Percentiles rank a stretch among this genome's conserved stretches.
Conservation (phyloP, 2,888 invertebrate species). For the Eristalis pertinax region DNA sequence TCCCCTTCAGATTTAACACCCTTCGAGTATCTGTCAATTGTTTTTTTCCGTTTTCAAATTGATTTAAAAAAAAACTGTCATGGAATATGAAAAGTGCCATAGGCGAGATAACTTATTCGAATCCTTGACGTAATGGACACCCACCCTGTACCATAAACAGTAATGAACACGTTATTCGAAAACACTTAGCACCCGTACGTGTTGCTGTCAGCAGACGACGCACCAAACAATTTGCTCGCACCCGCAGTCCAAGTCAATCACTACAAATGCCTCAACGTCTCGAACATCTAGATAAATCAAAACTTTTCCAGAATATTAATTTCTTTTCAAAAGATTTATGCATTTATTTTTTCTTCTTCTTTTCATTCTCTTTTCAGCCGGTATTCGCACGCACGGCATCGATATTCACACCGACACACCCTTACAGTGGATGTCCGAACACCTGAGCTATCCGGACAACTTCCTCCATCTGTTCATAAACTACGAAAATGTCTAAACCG, state of each 20-base stretch:
- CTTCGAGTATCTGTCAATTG: neutral
- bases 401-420: slow-evolving; percentile 93
- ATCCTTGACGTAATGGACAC: slow-evolving; percentile 34
- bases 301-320: slow-evolving; percentile 69
- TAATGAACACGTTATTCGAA: slow-evolving; percentile 35
- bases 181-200: slow-evolving; percentile 25
- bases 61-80: neutral
- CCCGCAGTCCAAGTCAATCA: slow-evolving; percentile 8
- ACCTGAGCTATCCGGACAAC: slow-evolving; percentile 98
- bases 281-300: slow-evolving; percentile 59
- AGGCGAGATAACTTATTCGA: neutral
- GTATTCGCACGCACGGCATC: slow-evolving; percentile 94
- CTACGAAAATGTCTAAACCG: slow-evolving; percentile 75
- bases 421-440: slow-evolving; percentile 98
- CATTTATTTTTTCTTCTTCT: slow-evolving; percentile 35
- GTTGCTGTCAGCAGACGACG: slow-evolving; percentile 11
- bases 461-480: slow-evolving; percentile 93
- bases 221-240: slow-evolving; percentile 30
- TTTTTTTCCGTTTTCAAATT: neutral
- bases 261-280: slow-evolving; percentile 60
- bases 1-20: neutral
- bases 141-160: slow-evolving; percentile 31
- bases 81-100: slow-evolving; percentile 5
- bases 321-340: slow-evolving; percentile 58
- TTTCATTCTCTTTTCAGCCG: slow-evolving; percentile 84